Evolutionary conservation across 2,797 vertebrate species (phyloP).

Genomic region (Spea hammondii): DNA sequence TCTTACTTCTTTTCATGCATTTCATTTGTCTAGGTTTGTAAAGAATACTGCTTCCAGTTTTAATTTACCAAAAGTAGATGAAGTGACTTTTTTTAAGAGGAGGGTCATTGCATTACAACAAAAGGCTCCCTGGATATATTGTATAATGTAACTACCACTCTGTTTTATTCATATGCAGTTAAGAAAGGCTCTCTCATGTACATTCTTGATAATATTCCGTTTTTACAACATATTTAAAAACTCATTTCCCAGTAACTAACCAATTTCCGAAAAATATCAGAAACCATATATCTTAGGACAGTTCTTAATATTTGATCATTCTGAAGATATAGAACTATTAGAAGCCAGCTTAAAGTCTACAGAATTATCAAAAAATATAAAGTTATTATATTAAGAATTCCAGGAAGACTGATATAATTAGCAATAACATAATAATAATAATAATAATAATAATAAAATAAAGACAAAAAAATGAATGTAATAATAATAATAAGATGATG

Average conservation of each 20-base stretch:
- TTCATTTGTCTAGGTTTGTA: slow-evolving; percentile 22
- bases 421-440: too few species aligned
- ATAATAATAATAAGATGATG: too few species aligned
- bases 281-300: background rate
- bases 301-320: background rate
- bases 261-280: slow-evolving; percentile 39
- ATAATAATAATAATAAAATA: too few species aligned
- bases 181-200: slow-evolving; percentile 18
- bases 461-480: too few species aligned
- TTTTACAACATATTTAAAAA: slow-evolving; percentile 39
- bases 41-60: slow-evolving; percentile 5
- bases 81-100: slow-evolving; percentile 27
- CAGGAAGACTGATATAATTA: too few species aligned
- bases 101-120: slow-evolving; percentile 37
- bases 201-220: slow-evolving; percentile 32
- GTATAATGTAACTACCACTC: slow-evolving; percentile 10
- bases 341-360: too few species aligned
- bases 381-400: too few species aligned
- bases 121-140: slow-evolving; percentile 10
- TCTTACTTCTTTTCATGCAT: background rate
- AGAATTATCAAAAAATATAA: too few species aligned
- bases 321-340: too few species aligned
- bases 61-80: slow-evolving; percentile 34
- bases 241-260: slow-evolving; percentile 32
- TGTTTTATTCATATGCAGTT: slow-evolving; percentile 31